Percentiles rank a stretch among this genome's conserved stretches.
Conservation (phyloP, 2,797 vertebrate species). For the Enteromius fasciolatus region DNA sequence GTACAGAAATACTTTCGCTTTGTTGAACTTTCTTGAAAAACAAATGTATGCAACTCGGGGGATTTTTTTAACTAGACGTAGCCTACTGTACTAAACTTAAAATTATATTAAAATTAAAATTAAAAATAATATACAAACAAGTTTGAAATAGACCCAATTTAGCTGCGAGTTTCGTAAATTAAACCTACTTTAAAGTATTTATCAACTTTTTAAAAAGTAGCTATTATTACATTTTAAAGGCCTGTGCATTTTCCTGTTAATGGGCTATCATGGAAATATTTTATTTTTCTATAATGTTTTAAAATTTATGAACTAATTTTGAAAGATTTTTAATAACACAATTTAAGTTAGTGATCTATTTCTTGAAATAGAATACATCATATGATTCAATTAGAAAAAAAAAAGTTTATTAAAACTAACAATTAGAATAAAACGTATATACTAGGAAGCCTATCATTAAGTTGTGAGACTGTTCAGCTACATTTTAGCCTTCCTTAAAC, state of each 20-base stretch:
- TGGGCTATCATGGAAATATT: no score
- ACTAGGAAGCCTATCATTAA: no score
- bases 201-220: no score
- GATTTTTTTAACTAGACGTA: neutral
- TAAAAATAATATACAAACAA: no score
- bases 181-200: neutral
- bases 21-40: neutral
- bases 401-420: neutral
- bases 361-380: neutral
- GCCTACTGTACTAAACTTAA: no score
- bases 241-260: neutral
- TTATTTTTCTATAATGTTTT: no score
- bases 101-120: neutral
- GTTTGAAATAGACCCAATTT: neutral
- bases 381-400: neutral
- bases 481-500: no score
- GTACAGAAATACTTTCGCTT: constrained; percentile 20
- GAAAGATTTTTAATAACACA: neutral
- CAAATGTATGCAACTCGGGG: neutral
- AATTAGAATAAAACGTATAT: no score
- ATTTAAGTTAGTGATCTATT: neutral
- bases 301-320: neutral
- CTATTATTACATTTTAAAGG: no score
- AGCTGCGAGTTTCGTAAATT: neutral
- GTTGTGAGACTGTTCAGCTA: no score